Percentiles rank a stretch among this genome's conserved stretches.
Evolutionary conservation across 2,113 vertebrate species (phyloP).

Genomic region (Euleptes europaea): DNA sequence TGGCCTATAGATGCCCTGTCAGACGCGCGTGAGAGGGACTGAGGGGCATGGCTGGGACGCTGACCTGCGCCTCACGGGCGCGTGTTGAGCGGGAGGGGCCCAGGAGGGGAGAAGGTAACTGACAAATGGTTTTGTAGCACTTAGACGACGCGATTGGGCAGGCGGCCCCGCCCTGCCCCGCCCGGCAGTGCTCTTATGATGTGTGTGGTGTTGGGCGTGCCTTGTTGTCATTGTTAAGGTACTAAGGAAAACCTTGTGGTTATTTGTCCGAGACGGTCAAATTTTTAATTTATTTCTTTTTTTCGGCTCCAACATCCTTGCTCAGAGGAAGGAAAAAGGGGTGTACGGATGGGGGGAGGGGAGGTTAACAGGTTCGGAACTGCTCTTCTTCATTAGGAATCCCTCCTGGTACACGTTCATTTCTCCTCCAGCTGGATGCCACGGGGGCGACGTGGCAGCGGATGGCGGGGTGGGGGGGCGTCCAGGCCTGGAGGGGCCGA

Average conservation of each 20-base stretch:
- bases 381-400: slow-evolving; percentile 13
- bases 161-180: slow-evolving; percentile 42
- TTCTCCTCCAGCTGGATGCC: slow-evolving; percentile 32
- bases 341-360: slow-evolving; percentile 35
- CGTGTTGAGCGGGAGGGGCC: neutral
- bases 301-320: slow-evolving; percentile 59
- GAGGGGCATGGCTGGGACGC: slow-evolving; percentile 43
- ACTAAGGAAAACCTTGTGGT: slow-evolving; percentile 71
- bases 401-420: slow-evolving; percentile 26
- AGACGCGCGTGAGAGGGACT: slow-evolving; percentile 53
- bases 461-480: slow-evolving; percentile 25
- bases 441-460: slow-evolving; percentile 24
- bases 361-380: slow-evolving; percentile 9
- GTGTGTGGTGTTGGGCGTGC: slow-evolving; percentile 68
- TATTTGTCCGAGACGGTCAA: slow-evolving; percentile 65
- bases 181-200: slow-evolving; percentile 57
- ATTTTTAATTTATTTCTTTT: slow-evolving; percentile 71
- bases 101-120: slow-evolving; percentile 55
- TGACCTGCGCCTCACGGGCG: slow-evolving; percentile 26
- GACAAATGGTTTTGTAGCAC: slow-evolving; percentile 66
- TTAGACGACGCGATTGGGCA: slow-evolving; percentile 22
- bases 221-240: slow-evolving; percentile 72
- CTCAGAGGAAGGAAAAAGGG: slow-evolving; percentile 45
- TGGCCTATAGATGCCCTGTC: slow-evolving; percentile 36
- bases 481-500: neutral